A percentile compares a stretch with the other conserved stretches of the same genome.
phyloP scores from a whole-genome alignment of 2,888 invertebrate species.

The Hirtodrosophila duncani region DNA sequence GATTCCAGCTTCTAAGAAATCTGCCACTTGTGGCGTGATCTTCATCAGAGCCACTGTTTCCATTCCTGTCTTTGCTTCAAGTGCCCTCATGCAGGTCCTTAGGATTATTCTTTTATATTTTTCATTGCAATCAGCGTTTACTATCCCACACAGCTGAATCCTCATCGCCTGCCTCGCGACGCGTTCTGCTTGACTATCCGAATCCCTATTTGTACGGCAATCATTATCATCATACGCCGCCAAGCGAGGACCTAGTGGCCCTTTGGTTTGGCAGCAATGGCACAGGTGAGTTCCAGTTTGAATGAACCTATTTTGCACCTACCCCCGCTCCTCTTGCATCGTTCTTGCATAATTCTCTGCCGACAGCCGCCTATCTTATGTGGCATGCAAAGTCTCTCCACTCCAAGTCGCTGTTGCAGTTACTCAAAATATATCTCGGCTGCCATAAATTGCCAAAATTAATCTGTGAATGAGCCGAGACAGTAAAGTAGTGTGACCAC shows the following conservation, averaged over 20 bases:
- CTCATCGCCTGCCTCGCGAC: constrained; percentile 78
- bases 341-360: constrained; percentile 55
- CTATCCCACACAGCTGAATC: constrained; percentile 75
- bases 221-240: constrained; percentile 80
- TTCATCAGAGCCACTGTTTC: too few species aligned
- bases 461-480: constrained; percentile 70
- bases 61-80: too few species aligned
- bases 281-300: constrained; percentile 79
- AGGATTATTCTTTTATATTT: too few species aligned
- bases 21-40: too few species aligned
- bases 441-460: constrained; percentile 68
- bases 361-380: constrained; percentile 36
- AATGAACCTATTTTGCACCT: constrained; percentile 27
- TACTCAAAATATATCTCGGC: constrained; percentile 59
- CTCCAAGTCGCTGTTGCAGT: constrained; percentile 46
- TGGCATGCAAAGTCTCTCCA: constrained; percentile 22
- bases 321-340: constrained; percentile 3
- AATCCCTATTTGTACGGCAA: constrained; percentile 78
- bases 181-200: constrained; percentile 78
- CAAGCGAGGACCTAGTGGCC: constrained; percentile 87
- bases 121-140: too few species aligned
- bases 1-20: too few species aligned
- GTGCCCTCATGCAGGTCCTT: too few species aligned
- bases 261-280: constrained; percentile 85
- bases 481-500: constrained; percentile 9